Evolutionary conservation across 2,888 invertebrate genomes (phyloP).

Genomic region (Polydrusus cervinus): DNA sequence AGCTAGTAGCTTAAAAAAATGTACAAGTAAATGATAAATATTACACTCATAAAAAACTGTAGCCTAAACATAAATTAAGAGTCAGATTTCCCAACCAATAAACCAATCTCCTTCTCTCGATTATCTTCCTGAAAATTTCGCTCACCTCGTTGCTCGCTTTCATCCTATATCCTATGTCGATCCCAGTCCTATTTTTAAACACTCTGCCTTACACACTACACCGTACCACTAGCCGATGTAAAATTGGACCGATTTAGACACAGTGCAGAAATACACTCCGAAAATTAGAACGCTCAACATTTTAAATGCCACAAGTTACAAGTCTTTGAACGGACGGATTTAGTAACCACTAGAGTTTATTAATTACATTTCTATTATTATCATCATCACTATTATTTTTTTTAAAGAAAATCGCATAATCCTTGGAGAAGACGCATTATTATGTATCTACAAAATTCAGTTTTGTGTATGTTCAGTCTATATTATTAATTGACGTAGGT

Average conservation of each 20-base stretch:
- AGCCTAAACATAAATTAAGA: neutral
- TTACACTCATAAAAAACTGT: neutral
- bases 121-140: constrained; percentile 21
- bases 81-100: neutral
- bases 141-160: constrained; percentile 42
- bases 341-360: neutral
- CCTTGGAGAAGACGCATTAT: no score
- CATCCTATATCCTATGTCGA: constrained; percentile 37
- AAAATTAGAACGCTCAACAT: constrained; percentile 31
- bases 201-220: constrained; percentile 33
- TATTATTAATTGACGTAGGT: no score
- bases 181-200: constrained; percentile 37
- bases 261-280: constrained; percentile 35
- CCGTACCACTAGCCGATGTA: constrained; percentile 31
- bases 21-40: no score
- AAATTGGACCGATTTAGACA: constrained; percentile 39
- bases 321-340: constrained; percentile 1
- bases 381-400: neutral
- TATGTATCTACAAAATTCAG: no score
- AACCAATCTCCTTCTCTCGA: constrained; percentile 20
- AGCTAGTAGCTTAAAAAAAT: no score
- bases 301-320: constrained; percentile 28
- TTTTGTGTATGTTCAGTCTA: no score
- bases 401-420: neutral
- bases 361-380: neutral